Evolutionary conservation across 2,797 vertebrate species (phyloP), one percentile per base, ranked within the genome.

Genomic region (Melopsittacus undulatus): DNA sequence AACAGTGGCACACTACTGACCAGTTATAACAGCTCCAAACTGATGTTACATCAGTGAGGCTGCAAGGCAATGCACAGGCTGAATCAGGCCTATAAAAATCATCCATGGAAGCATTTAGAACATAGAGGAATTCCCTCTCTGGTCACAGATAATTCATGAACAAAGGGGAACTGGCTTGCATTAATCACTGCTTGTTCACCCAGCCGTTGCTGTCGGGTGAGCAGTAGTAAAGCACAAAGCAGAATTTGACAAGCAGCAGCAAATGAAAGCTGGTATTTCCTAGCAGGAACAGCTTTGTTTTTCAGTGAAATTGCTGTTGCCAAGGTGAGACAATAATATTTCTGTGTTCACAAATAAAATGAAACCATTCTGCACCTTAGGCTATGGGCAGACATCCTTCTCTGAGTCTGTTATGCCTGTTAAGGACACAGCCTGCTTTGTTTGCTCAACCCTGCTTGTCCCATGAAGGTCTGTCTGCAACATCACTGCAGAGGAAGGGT

Each of bases 291-390:
- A 85, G 45, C 59, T 87, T 92, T 45, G 18, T 62, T 77, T 90
- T 77, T 43, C 70, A 73, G 63, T 76, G 81, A 92, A 95, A 94
- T 76, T 91, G 64, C 79, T 81, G 88, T 89, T 96, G 80, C 83
- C 80, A 92, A 88, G 91, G 92, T 81, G 89, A 96, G 86, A 91
- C 83, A 78, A 77, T 89, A 93, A 56, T 89, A 83, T 91, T 94
- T 91, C 69, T 83, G 72, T 93, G 90, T 95, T 94, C 90, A 74
- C 86, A 90, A 91, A 93, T 56, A 86, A 90, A 94, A 93, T 84
- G 34, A 94, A 96, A 80, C 75, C 5, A 1, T 94, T 96, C 75
- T 89, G 43, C 62, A 81, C 86, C 91, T 78, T 64, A 79, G 84
- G 94, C 92, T 46, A 57, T 3, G 56, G 85, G 36, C 52, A 84